Base-by-base conservation (phyloP, 2,113 vertebrate species). In the Brachypodius melanocephalos region DNA sequence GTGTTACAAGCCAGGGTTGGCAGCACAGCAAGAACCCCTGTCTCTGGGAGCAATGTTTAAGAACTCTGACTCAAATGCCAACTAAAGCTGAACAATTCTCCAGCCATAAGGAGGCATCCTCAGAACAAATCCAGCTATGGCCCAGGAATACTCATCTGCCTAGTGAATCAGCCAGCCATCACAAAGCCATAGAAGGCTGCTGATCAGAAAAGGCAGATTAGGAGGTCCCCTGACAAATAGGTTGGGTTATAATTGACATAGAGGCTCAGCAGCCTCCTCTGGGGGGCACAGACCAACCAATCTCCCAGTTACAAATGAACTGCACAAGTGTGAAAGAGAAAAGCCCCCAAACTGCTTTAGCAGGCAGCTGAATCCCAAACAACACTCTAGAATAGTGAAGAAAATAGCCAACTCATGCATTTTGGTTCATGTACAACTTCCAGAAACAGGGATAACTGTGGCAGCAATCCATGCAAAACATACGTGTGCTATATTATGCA, bases 341-440 rank as follows among this genome's bases (percentile, higher is more conserved):
- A 75, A 73, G 12, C 10, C 22, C 10, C 17, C 20, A 26, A 6
- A 45, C 0, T 48, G 43, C 42, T 78, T 78, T 26, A 87, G 57
- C 36, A 71, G 54, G 28, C 21, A 82, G 43, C 8, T 48, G 38
- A 45, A 52, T 48, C 52, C 36, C 57, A 54, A 83, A 57, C 16
- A 78, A 7, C 32, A 38, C 45, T 51, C 20, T 5, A 38, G 49
- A 76, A 69, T 0, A 0, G 0, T 17, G 12, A 88, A 36, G 25
- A 82, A 90, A 91, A 76, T 16, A 65, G 17, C 10, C 11, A 88
- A 52, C 17, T 85, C 3, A 0, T 42, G 46, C 8, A 17, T 49
- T 76, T 52, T 69, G 21, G 62, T 58, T 52, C n/a, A 28, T 2
- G 6, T 6, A 49, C 29, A 61, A 48, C 55, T 76, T 52, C 58